These are phyloP conservation scores for Sebastes vulpes DNA, from an alignment of 2,797 vertebrate genomes.

Conservation along the genomic window DNA sequence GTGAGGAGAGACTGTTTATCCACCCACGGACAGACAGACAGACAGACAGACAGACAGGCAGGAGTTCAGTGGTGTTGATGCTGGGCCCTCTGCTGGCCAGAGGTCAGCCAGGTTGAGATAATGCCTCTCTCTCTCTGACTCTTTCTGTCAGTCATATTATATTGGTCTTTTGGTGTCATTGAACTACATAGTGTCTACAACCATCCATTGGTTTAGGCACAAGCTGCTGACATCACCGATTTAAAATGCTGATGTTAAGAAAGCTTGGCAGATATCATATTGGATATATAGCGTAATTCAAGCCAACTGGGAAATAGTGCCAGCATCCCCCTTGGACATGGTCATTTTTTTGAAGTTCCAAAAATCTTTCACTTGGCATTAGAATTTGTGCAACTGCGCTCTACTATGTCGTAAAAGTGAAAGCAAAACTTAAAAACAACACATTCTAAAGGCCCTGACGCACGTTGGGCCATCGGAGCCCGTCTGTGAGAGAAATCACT, in stretches of 20 bases:
- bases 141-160: neutral
- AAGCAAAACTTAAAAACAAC: too few relatives aligned
- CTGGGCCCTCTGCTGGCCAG: constrained; percentile 53
- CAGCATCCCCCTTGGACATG: neutral
- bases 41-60: constrained; percentile 5
- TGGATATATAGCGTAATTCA: neutral
- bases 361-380: neutral
- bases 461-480: too few relatives aligned
- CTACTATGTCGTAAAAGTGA: too few relatives aligned
- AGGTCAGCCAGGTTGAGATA: neutral
- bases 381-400: neutral
- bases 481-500: too few relatives aligned
- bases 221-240: neutral
- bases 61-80: neutral
- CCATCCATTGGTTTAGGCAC: neutral
- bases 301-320: neutral
- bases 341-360: neutral
- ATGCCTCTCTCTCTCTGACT: neutral
- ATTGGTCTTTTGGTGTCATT: neutral
- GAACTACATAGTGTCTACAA: neutral
- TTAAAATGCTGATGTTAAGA: neutral
- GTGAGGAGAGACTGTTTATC: constrained; percentile 37
- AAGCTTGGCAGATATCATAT: neutral
- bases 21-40: constrained; percentile 15
- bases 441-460: too few relatives aligned